phyloP scores from a whole-genome alignment of 2,888 invertebrate genomes.

The Melanotus villosus region DNA sequence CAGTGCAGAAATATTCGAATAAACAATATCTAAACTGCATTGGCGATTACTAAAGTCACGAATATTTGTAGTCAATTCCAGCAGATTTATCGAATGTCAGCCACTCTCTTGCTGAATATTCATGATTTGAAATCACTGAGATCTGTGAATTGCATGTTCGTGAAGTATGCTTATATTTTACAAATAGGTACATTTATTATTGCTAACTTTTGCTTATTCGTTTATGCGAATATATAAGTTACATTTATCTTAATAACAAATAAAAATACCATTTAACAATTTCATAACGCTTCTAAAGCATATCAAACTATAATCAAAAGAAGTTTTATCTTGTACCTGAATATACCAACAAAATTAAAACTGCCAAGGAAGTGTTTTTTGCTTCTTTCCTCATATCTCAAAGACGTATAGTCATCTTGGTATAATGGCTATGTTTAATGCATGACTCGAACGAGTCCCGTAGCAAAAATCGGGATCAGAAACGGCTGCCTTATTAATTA shows the following conservation, averaged over 20 bases:
- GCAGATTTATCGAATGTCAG: constrained; percentile 50
- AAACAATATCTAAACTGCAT: constrained; percentile 42
- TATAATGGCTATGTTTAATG: constrained; percentile 24
- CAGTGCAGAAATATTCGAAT: not conserved
- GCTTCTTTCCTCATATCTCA: not conserved
- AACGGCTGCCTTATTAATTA: constrained; percentile 21
- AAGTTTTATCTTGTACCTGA: too few species aligned
- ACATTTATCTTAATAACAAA: too few species aligned
- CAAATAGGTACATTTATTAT: constrained; percentile 43
- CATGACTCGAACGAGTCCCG: constrained; percentile 24
- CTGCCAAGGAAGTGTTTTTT: not conserved
- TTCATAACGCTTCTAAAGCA: too few species aligned
- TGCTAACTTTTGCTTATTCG: constrained; percentile 10
- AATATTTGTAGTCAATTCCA: constrained; percentile 50
- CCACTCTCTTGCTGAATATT: constrained; percentile 51
- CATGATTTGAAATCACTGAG: constrained; percentile 50
- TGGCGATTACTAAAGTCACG: constrained; percentile 53
- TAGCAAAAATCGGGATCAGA: constrained; percentile 21
- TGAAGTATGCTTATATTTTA: constrained; percentile 44
- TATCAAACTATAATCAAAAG: too few species aligned
- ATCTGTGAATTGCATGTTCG: constrained; percentile 47
- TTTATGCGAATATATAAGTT: too few species aligned
- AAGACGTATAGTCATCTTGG: constrained; percentile 10
- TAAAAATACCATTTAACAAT: too few species aligned
- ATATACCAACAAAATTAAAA: too few species aligned